Evolutionary conservation across 1,140 invertebrate genomes (phyloP).

Genomic region (Neelides sp.): DNA sequence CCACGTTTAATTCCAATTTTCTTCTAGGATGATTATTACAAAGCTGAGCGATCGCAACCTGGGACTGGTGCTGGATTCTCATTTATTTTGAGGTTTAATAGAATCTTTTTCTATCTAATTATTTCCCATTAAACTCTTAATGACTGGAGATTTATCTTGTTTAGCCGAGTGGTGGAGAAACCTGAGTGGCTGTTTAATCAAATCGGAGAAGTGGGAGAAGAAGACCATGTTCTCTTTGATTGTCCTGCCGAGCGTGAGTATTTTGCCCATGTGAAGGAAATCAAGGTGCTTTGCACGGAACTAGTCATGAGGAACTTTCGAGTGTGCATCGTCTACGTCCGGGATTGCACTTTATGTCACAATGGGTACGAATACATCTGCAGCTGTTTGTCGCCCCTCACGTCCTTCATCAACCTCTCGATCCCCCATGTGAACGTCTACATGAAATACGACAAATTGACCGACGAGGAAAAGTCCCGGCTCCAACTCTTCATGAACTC

Average conservation of each 20-base stretch:
- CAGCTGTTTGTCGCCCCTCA: constrained; percentile 18
- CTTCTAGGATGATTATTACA: constrained; percentile 13
- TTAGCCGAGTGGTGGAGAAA: constrained; percentile 19
- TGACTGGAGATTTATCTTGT: neutral
- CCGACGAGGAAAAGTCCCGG: constrained; percentile 17
- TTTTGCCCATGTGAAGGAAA: constrained; percentile 12
- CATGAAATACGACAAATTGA: constrained; percentile 19
- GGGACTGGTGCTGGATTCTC: constrained; percentile 19
- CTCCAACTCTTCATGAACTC: constrained; percentile 23
- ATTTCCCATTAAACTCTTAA: neutral
- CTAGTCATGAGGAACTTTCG: constrained; percentile 21
- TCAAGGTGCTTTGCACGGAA: constrained; percentile 17
- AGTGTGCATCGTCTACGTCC: constrained; percentile 15
- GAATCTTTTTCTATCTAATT: neutral
- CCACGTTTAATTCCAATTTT: too few species aligned
- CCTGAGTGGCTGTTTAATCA: constrained; percentile 21
- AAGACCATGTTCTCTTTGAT: constrained; percentile 22
- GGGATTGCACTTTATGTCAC: constrained; percentile 10
- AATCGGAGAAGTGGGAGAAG: constrained; percentile 17
- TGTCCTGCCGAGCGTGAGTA: constrained; percentile 18
- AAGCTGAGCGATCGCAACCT: constrained; percentile 14
- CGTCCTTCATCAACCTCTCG: constrained; percentile 21
- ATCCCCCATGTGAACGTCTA: constrained; percentile 19
- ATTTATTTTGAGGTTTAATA: constrained; percentile 11
- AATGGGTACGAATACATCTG: constrained; percentile 20